phyloP scores from a whole-genome alignment of 2,888 invertebrate genomes.

The Cephus pygmeus region DNA sequence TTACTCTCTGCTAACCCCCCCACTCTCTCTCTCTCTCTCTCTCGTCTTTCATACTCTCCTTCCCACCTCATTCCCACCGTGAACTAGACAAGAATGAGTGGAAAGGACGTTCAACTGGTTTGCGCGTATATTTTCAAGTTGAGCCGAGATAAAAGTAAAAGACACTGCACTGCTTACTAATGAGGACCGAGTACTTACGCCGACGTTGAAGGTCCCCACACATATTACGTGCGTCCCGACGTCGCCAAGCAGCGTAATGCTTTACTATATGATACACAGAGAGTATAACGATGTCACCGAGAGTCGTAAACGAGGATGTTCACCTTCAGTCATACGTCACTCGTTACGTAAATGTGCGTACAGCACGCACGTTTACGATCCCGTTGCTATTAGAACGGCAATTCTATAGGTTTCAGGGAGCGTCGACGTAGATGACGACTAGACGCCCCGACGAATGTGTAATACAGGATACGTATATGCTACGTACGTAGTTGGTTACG shows the following conservation, averaged over 20 bases:
- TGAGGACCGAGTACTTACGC: neutral
- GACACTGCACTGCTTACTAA: neutral
- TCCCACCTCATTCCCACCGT: neutral
- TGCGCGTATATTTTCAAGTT: neutral
- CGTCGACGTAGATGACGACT: neutral
- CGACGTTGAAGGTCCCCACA: neutral
- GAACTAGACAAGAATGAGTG: neutral
- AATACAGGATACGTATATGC: no score
- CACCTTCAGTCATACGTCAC: neutral
- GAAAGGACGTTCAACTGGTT: neutral
- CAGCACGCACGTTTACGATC: neutral
- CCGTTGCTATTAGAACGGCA: neutral
- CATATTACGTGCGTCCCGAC: neutral
- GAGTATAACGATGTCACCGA: neutral
- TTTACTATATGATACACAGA: neutral
- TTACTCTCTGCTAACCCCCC: constrained; percentile 16
- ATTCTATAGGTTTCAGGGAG: neutral
- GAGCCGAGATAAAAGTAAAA: neutral
- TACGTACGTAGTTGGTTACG: no score
- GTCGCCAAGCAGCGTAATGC: neutral
- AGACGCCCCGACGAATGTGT: neutral
- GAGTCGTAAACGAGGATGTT: neutral
- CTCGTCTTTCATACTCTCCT: constrained; percentile 4
- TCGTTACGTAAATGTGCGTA: neutral
- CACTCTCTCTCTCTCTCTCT: constrained; percentile 8